Evolutionary conservation across 2,113 vertebrate genomes (phyloP), one percentile per base, ranked within the genome.

Genomic region (Hipposideros armiger): DNA sequence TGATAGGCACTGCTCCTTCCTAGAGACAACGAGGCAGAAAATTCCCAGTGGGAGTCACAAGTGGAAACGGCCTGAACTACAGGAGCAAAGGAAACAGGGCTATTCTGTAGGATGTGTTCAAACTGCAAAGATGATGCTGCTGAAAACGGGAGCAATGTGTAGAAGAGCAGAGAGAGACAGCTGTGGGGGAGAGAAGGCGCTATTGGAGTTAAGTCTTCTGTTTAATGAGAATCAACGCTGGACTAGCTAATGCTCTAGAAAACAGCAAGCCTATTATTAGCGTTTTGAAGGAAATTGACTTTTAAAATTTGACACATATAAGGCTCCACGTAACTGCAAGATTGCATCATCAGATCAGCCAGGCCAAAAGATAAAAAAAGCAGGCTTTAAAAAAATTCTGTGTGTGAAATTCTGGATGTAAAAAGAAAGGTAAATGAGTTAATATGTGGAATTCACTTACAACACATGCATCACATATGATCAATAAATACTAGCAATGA

Each of bases 1-100:
- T 67, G 97, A 81, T 85, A 96, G 54, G 5, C 26, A 72, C 19
- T 20, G 58, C 22, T 95, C 32, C 78, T 8, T 91, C 52, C 30
- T n/a, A 52, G 72, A 83, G 58, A 90, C 74, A 85, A 36, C 81
- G 30, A 82, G 60, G 73, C 86, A 87, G 64, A 87, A 95, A 88
- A 88, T 40, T 52, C 64, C 74, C 58, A 40, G 30, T 9, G 4
- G 17, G 20, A 6, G 50, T 86, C 54, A 56, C 0, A 11, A 54
- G 60, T 20, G 60, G 64, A 95, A 70, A 74, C 15, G 32, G 36
- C 24, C 62, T n/a, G 24, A 72, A 40, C 20, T n/a, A 4, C 6
- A 8, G 64, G 52, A 50, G 58, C 19, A 14, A 24, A 40, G 19
- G 7, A 7, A 88, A 26, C 7, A 13, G 45, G 40, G 19, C 13